Evolutionary conservation across 1,140 invertebrate genomes (phyloP).

Genomic region (Drosophila bifasciata): DNA sequence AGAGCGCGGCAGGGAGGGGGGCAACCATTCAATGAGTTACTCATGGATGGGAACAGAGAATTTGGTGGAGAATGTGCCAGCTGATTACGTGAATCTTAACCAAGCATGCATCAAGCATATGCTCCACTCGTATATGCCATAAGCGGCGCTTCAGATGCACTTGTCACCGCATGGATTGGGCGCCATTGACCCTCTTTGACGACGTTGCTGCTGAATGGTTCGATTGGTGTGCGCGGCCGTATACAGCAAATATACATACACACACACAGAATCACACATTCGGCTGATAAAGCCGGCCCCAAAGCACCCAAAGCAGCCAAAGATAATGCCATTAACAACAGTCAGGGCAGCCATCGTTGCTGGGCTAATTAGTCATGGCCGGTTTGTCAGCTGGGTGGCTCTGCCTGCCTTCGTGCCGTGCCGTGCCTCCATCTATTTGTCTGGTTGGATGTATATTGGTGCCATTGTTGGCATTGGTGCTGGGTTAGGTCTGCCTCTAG

Average conservation of each 20-base stretch:
- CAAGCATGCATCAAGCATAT: neutral
- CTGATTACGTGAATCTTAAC: no score
- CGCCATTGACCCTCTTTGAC: slow-evolving; percentile 44
- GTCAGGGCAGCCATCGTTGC: slow-evolving; percentile 13
- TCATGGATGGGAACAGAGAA: no score
- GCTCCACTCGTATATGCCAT: no score
- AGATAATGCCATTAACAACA: slow-evolving; percentile 65
- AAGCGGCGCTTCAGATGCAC: slow-evolving; percentile 20
- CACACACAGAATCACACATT: slow-evolving; percentile 3
- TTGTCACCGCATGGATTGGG: slow-evolving; percentile 19
- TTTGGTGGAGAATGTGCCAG: no score
- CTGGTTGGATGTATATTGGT: no score
- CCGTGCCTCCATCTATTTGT: neutral
- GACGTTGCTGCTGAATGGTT: slow-evolving; percentile 18
- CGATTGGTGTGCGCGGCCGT: slow-evolving; percentile 11
- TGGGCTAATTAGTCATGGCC: slow-evolving; percentile 43
- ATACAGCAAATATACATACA: slow-evolving; percentile 16
- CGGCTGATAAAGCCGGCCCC: slow-evolving; percentile 53
- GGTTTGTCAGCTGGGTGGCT: slow-evolving; percentile 28
- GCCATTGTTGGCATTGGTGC: slow-evolving; percentile 1
- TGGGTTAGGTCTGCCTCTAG: slow-evolving; percentile 19
- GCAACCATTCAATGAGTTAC: neutral
- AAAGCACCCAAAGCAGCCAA: slow-evolving; percentile 25
- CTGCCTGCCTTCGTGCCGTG: neutral
- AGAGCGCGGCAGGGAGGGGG: slow-evolving; percentile 35